Conservation (phyloP, 2,113 vertebrate species). For the Pseudonaja textilis region DNA sequence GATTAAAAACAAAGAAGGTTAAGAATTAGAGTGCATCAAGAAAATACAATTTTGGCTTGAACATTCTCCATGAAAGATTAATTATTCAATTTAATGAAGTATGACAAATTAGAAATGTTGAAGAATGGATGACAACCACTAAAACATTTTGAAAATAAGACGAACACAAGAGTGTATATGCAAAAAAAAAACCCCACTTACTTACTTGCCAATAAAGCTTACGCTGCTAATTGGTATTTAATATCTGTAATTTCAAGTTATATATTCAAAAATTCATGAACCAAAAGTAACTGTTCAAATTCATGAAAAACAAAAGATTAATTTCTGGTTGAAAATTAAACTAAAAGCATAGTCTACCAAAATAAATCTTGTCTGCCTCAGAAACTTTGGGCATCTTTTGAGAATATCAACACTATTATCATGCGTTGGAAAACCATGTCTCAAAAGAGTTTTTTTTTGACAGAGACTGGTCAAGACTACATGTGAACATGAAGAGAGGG, state of each 20-base stretch:
- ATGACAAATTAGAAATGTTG: background rate
- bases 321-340: background rate
- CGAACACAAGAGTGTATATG: background rate
- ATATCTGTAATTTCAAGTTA: background rate
- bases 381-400: background rate
- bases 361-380: background rate
- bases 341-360: background rate
- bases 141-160: background rate
- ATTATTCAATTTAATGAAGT: background rate
- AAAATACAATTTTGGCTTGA: background rate
- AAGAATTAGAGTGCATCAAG: background rate
- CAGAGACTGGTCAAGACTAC: background rate
- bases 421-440: background rate
- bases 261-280: background rate
- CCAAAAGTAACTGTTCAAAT: background rate
- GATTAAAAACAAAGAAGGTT: background rate
- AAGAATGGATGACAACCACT: background rate
- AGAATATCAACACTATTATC: background rate
- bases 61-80: background rate
- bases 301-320: background rate
- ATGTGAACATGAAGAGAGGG: background rate
- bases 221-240: background rate
- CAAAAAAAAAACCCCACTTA: background rate
- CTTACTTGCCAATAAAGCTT: background rate
- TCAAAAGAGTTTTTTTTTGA: background rate